Evolutionary conservation across 1,140 invertebrate genomes (phyloP).

Genomic region (Pogonus chalceus): DNA sequence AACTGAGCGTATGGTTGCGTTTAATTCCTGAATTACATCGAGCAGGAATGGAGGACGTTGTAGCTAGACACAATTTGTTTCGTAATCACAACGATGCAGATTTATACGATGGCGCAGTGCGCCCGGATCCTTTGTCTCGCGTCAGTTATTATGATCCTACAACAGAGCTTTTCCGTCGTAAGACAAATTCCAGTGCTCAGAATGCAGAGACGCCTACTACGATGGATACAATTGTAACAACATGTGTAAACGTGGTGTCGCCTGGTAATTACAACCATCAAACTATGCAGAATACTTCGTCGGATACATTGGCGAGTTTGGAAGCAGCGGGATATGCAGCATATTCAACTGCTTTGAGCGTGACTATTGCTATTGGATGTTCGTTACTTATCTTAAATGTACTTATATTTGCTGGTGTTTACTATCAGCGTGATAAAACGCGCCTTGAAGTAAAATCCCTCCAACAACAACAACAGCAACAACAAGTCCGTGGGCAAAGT

Average conservation of each 20-base stretch:
- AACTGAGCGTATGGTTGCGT: constrained; percentile 87
- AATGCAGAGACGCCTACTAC: constrained; percentile 44
- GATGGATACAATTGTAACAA: constrained; percentile 45
- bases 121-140: constrained; percentile 63
- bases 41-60: constrained; percentile 78
- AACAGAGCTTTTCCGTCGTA: constrained; percentile 45
- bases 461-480: constrained; percentile 52
- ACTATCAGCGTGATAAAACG: constrained; percentile 77
- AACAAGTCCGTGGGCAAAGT: constrained; percentile 57
- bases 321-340: constrained; percentile 70
- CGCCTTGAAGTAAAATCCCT: constrained; percentile 67
- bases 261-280: constrained; percentile 43
- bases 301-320: constrained; percentile 61
- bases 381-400: constrained; percentile 76
- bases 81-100: constrained; percentile 69
- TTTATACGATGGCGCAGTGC: constrained; percentile 70
- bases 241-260: constrained; percentile 46
- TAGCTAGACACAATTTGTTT: constrained; percentile 73
- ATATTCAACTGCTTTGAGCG: constrained; percentile 72
- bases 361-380: constrained; percentile 83
- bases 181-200: constrained; percentile 38
- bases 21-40: constrained; percentile 86
- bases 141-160: constrained; percentile 43
- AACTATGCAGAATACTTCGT: constrained; percentile 45
- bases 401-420: constrained; percentile 76